Evolutionary conservation across 1,140 invertebrate species (phyloP).

Genomic region (Tetramorium alpestre): DNA sequence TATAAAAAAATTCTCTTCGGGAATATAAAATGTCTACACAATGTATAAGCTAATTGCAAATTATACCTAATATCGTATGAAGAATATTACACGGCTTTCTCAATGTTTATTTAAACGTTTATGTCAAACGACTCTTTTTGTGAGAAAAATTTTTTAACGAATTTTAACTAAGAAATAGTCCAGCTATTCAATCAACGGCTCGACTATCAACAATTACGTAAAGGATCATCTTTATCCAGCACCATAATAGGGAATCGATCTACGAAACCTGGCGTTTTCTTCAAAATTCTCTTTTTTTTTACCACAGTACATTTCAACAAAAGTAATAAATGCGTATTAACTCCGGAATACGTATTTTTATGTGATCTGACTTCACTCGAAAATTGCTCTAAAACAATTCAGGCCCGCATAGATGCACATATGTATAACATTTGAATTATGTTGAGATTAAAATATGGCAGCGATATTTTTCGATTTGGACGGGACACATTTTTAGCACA

Average conservation of each 20-base stretch:
- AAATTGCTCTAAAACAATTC: constrained; percentile 18
- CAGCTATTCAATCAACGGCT: constrained; percentile 64
- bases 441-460: constrained; percentile 29
- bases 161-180: constrained; percentile 63
- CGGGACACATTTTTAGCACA: constrained; percentile 5
- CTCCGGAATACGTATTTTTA: constrained; percentile 27
- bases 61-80: background rate
- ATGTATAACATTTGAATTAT: constrained; percentile 16
- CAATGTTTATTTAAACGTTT: background rate
- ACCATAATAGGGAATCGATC: constrained; percentile 40
- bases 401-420: background rate
- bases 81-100: background rate
- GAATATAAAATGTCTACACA: background rate
- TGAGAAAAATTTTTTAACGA: background rate
- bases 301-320: background rate
- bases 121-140: background rate
- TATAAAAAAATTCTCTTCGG: background rate
- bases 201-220: constrained; percentile 35
- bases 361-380: background rate
- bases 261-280: constrained; percentile 40
- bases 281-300: background rate
- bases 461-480: constrained; percentile 42
- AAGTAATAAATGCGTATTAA: constrained; percentile 39
- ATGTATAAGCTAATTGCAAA: constrained; percentile 15
- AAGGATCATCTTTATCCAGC: constrained; percentile 24